phyloP scores from a whole-genome alignment of 53 echinoderm and acorn worm species.

The Apostichopus leukothele region DNA sequence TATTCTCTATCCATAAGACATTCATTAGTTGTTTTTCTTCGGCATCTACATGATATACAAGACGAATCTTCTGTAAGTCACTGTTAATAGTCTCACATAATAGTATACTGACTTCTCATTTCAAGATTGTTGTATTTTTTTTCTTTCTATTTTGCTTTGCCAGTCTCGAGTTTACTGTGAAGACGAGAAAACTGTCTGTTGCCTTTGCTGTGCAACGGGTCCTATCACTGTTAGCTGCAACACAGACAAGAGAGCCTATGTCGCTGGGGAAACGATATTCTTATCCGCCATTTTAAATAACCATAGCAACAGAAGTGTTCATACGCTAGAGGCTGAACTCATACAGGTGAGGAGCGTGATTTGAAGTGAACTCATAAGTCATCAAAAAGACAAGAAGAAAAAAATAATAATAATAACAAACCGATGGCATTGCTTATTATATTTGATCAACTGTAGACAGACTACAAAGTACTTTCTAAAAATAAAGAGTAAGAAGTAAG shows the following conservation, averaged over 20 bases:
- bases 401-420: too few relatives aligned
- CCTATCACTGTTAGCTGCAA: conserved; percentile 83
- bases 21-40: neutral
- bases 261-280: conserved; percentile 88
- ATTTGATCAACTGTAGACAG: too few relatives aligned
- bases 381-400: neutral
- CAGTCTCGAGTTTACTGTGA: conserved; percentile 80
- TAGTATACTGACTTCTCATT: neutral
- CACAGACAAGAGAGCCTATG: conserved; percentile 87
- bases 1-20: too few relatives aligned
- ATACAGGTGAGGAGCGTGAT: conserved; percentile 70
- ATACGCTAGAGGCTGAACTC: conserved; percentile 86
- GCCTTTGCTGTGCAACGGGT: conserved; percentile 95
- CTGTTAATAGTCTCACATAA: neutral
- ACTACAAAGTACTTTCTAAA: neutral
- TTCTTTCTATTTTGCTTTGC: neutral
- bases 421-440: too few relatives aligned
- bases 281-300: conserved; percentile 90
- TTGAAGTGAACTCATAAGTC: neutral
- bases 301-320: conserved; percentile 86
- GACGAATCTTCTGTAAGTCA: neutral
- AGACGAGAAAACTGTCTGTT: conserved; percentile 94
- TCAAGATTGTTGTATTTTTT: too few relatives aligned
- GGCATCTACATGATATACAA: neutral
- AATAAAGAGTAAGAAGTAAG: neutral